Evolutionary conservation across 2,888 invertebrate species (phyloP), one percentile per base, ranked within the genome.

Genomic region (Oxystoma pomonae): DNA sequence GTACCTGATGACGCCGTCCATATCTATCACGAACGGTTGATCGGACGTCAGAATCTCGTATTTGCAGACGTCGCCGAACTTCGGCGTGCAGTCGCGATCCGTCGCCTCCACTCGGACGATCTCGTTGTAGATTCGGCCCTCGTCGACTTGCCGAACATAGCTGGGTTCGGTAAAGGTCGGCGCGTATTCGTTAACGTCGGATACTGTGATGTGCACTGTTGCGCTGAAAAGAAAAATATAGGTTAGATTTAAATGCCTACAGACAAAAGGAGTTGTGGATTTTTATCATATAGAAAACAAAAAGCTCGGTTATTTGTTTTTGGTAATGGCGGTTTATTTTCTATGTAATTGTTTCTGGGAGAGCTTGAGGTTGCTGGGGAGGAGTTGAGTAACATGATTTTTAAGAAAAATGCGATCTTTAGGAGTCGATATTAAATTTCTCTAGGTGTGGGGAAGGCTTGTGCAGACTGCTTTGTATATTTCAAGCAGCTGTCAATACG

Each of bases 11-110:
- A 91, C 90, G 84, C 95, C 98, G 77, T 96, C 94, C 77, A 92
- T 91, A 78, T 96, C 94, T 74, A 98, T 93, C 61, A 88, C 87
- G 80, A 98, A 98, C 0, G 94, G 94, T 70, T 92, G 92, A 71
- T 96, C 94, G 67, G 90, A 89, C 0, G 94, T 96, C 59, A 96
- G 84, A 69, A 98, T 96, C 81, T 98, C 95, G 82, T 98, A 99
- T 80, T 95, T 95, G 88, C 98, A 98, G 61, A 98, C 95, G 78
- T 96, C 95, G 0, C 95, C 95, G 79, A 90, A 96, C 63, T 93
- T 88, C 53, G 94, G 94, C n/a, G 96, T 95, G 80, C 96, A 96
- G 81, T 98, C 98, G 60, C 91, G 85, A 78, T 98, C 98, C 0
- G 90, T 88, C 1, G 98, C 98, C 76, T 94, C 91, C 2, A 98